Conservation (phyloP, 2,113 vertebrate genomes). For the Centrocercus urophasianus region DNA sequence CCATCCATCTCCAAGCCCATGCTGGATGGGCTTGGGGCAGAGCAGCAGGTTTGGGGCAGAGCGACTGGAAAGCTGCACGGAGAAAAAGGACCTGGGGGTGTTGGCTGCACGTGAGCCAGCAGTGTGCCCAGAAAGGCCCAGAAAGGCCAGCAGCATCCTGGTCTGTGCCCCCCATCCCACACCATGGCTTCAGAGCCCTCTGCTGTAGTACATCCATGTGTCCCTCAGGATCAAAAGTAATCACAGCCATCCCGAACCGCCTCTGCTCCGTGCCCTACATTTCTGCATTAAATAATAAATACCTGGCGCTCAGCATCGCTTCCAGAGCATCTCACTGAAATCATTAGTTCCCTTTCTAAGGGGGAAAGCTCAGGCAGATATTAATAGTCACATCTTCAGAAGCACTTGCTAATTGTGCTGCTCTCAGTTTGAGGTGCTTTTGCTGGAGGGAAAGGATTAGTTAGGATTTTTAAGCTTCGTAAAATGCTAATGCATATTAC, state of each 20-base stretch:
- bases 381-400: slow-evolving; percentile 51
- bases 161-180: too few species aligned
- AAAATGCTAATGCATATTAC: slow-evolving; percentile 26
- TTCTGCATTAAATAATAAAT: slow-evolving; percentile 72
- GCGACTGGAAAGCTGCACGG: too few species aligned
- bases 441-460: slow-evolving; percentile 45
- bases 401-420: slow-evolving; percentile 45
- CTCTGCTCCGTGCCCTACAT: slow-evolving; percentile 52
- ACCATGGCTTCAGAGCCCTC: background rate
- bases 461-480: slow-evolving; percentile 43
- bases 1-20: background rate
- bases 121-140: too few species aligned
- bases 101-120: too few species aligned
- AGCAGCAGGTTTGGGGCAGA: too few species aligned
- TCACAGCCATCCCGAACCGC: slow-evolving; percentile 17
- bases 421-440: slow-evolving; percentile 31
- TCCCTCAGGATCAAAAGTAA: slow-evolving; percentile 53
- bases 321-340: slow-evolving; percentile 56
- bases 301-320: slow-evolving; percentile 40
- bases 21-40: too few species aligned
- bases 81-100: too few species aligned
- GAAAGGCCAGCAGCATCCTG: too few species aligned
- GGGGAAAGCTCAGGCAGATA: slow-evolving; percentile 34
- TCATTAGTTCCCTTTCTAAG: slow-evolving; percentile 34
- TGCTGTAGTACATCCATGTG: fast-evolving